Evolutionary conservation across 2,888 invertebrate species (phyloP), one percentile per base, ranked within the genome.

Genomic region (Agrotis segetum): DNA sequence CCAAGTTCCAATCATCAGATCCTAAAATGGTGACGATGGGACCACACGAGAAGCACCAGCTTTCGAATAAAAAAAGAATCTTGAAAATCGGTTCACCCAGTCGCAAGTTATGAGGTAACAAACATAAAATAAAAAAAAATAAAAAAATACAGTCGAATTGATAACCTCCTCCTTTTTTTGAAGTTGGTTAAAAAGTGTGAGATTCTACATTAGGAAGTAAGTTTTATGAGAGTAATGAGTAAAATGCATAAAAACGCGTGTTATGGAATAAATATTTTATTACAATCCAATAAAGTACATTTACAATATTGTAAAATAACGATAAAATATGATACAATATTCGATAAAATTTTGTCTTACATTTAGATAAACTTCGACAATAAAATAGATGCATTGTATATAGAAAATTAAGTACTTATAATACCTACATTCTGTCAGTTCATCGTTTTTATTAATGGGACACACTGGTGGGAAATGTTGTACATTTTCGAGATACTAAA

Each of bases 221-320:
- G 14, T 52, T 17, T 9, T 40, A 2, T 0, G 40, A 40, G 40
- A 40, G 40, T 40, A 40, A 11, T 40, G 40, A 40, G 11, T 44
- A 19, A 21, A 19, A 40, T 40, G 40, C 40, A 85, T 73, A 58
- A 49, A 72, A 74, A 82, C 29, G 3, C 62, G 55, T 9, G 1
- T 11, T 5, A n/a, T 81, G 44, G 62, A 77, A 74, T 80, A 81
- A 79, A 84, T 86, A 84, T 80, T 75, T 81, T 84, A 81, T 75
- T 85, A 67, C 47, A 71, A 72, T 76, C 60, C 69, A 77, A 55
- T 81, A 73, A 59, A 77, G 61, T 79, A 50, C n/a, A n/a, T n/a
- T 19, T 44, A 53, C 29, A 61, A 61, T 69, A 56, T 50, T 70
- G 69, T 71, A 76, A 79, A 72, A 78, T 79, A 78, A 77, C 66